Evolutionary conservation across 1,140 invertebrate genomes (phyloP).

Genomic region (Phymorhynchus buccinoides): DNA sequence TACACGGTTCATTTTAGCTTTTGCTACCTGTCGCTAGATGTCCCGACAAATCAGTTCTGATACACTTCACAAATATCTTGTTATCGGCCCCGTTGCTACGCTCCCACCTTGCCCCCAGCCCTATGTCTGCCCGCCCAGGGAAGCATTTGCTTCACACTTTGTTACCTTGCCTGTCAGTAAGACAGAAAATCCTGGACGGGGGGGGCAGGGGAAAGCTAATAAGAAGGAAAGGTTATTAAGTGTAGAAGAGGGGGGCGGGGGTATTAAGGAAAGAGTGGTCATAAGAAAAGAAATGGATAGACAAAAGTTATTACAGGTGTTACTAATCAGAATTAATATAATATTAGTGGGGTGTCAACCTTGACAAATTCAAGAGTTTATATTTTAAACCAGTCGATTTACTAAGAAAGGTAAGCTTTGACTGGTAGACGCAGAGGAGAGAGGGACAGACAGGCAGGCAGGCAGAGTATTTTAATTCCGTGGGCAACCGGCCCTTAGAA

Average conservation of each 20-base stretch:
- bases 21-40: background rate
- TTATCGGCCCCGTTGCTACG: constrained; percentile 36
- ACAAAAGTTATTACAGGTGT: no score
- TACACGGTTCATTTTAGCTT: background rate
- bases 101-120: constrained; percentile 12
- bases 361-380: no score
- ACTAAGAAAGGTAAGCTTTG: no score
- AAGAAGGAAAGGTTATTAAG: background rate
- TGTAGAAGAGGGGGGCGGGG: background rate
- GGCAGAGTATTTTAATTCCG: no score
- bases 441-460: no score
- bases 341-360: no score
- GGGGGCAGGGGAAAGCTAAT: background rate
- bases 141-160: background rate
- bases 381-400: no score
- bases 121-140: background rate
- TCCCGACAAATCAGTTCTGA: constrained; percentile 40
- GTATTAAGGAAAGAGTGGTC: background rate
- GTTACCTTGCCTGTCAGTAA: background rate
- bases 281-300: background rate
- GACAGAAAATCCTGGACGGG: background rate
- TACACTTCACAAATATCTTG: constrained; percentile 40
- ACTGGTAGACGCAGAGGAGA: no score
- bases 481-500: no score
- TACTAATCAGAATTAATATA: no score